A percentile compares a stretch with the other conserved stretches of the same genome.
These are phyloP conservation scores for Harpegnathos saltator DNA, from an alignment of 1,140 invertebrate species.

Conservation along the genomic window DNA sequence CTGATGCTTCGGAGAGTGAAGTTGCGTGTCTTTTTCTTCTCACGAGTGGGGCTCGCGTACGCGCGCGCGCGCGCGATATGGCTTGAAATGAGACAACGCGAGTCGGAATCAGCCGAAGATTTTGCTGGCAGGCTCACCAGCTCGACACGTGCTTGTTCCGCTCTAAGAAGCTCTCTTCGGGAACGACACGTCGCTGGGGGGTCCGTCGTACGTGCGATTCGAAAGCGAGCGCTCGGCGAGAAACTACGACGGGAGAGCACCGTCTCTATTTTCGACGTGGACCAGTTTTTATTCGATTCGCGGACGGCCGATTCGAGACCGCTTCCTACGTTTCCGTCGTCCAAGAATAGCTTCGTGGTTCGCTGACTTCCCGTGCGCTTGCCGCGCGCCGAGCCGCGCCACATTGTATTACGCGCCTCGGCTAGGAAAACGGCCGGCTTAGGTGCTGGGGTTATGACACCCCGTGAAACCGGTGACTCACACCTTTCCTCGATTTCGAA, in stretches of 20 bases:
- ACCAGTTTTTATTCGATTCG: constrained; percentile 30
- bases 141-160: no score
- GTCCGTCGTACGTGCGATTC: no score
- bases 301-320: constrained; percentile 54
- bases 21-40: not conserved
- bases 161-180: no score
- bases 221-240: no score
- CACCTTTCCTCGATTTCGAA: constrained; percentile 77
- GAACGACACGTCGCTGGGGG: no score
- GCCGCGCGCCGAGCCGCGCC: constrained; percentile 1
- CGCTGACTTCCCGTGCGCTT: constrained; percentile 59
- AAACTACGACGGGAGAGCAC: no score
- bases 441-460: constrained; percentile 69
- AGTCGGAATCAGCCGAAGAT: not conserved
- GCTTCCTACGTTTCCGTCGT: constrained; percentile 41
- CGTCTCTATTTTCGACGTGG: constrained; percentile 56
- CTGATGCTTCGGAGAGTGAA: not conserved
- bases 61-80: no score
- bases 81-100: no score
- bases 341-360: constrained; percentile 60
- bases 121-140: no score
- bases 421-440: constrained; percentile 54
- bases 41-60: no score
- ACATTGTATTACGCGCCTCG: constrained; percentile 43
- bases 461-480: constrained; percentile 76